Evolutionary conservation across 2,113 vertebrate species (phyloP), one percentile per base, ranked within the genome.

Genomic region (Gallinago jamesoni): DNA sequence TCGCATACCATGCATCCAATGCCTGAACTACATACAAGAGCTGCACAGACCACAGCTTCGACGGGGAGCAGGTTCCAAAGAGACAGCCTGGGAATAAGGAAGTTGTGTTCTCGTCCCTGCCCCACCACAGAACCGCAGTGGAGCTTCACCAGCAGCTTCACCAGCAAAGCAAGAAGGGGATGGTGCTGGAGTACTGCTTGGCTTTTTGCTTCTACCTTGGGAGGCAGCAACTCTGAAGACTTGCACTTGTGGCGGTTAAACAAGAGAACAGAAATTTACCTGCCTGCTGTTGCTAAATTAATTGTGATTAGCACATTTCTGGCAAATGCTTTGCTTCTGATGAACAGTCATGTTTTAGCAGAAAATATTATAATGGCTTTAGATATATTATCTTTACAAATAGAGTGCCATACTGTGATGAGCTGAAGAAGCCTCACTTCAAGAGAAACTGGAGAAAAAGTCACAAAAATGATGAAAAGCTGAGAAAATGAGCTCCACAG

Each of bases 91-190:
- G 11, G 33, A 95, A 37, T 7, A 47, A 67, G 57, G 50, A 82
- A 43, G 60, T 11, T 31, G 27, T 45, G 69, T 67, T 86, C 69
- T 52, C 47, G 37, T 69, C 81, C 43, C 56, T 2, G 2, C 55
- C 2, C 0, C 33, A 33, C 73, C 9, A 1, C 16, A 30, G 39
- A 68, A 47, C 30, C 3, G 0, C 2, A 1, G 33, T 2, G 2
- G 53, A 10, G 35, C 48, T 48, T 52, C 67, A 43, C 20, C 12
- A 41, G 33, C 55, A 12, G 37, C 53, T 50, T 53, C 68, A 45
- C 23, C 13, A 37, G 27, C 80, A 74, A 37, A 67, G 53, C 39
- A n/a, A 62, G n/a, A 45, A 68, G 39, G 8, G 18, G 23, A 55
- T 7, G 28, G 17, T 41, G 64, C 72, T 43, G 33, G 47, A 50